Base-by-base conservation (phyloP, 2,888 invertebrate species). In the Drosophila histrio region DNA sequence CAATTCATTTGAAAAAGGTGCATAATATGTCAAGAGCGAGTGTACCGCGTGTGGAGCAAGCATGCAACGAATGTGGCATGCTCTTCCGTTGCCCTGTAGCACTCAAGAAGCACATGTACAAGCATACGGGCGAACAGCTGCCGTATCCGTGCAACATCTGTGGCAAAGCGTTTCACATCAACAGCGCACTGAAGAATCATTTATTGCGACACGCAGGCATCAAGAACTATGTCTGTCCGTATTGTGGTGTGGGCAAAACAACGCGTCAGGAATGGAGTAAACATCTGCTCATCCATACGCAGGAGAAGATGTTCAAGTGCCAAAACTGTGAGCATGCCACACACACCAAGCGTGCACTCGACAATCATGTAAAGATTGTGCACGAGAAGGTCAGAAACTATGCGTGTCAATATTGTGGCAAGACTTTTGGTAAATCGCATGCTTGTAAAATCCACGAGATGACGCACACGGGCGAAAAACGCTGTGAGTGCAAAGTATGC, bases 161-260 rank as follows among this genome's bases (percentile, higher is more conserved):
- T 19, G 90, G 90, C 26, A 91, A 90, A 43, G 88, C 90, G 7
- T 91, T 90, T 26, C 90, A 90, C 32, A 90, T 91, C 0, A 91
- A 90, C 9, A 89, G 90, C 21, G 91, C 91, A 0, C 70, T 91
- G 0, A 91, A 91, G 54, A 91, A 91, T 41, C 91, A 91, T 72
- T 69, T 91, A 17, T 86, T 91, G 49, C 89, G 91, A 0, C 91
- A 91, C 49, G 90, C 90, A 0, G 91, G 91, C 6, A 91, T 91
- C 26, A 90, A 90, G 56, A 91, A 91, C 64, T 91, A 90, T 57
- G 90, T 91, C 6, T 91, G 91, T 26, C 90, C 91, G 0, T 89
- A 91, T 22, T 91, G 91, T 64, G 91, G 91, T 9, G 89, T 90
- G 24, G 90, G 89, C 0, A 91, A 91, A 39, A 91, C 91, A 1